These are phyloP conservation scores for Pteria penguin DNA, from an alignment of 2,888 invertebrate genomes.

Conservation along the genomic window DNA sequence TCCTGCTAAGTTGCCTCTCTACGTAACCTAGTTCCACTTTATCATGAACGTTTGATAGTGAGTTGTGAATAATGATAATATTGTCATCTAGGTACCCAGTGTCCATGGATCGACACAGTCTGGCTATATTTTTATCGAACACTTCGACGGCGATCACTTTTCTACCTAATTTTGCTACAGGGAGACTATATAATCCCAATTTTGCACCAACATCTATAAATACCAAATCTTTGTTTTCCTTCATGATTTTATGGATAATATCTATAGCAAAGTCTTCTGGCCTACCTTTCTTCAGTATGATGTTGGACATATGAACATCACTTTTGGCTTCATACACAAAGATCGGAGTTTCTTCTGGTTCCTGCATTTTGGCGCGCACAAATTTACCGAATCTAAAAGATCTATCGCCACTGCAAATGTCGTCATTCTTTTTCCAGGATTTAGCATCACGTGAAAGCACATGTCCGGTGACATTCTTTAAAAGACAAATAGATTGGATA, in stretches of 20 bases:
- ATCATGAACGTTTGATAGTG: conserved; percentile 10
- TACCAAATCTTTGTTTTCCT: neutral
- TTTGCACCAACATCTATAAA: conserved; percentile 23
- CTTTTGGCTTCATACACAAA: neutral
- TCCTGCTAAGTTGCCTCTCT: neutral
- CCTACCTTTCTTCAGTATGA: neutral
- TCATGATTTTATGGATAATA: neutral
- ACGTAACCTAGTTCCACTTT: conserved; percentile 2
- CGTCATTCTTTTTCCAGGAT: too few species aligned
- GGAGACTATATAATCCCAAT: conserved; percentile 5
- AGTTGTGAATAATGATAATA: conserved; percentile 16
- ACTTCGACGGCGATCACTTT: conserved; percentile 14
- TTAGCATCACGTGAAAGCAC: too few species aligned
- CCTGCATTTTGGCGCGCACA: neutral
- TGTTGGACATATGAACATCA: neutral
- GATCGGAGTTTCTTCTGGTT: neutral
- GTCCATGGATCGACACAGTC: conserved; percentile 6
- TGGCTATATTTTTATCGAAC: conserved; percentile 1
- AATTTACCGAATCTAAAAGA: too few species aligned
- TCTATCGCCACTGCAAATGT: too few species aligned
- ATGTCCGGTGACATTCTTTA: too few species aligned
- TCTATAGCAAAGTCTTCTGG: neutral
- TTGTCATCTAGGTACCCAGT: conserved; percentile 3
- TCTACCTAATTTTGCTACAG: conserved; percentile 10
- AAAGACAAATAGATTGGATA: too few species aligned